Evolutionary conservation across 2,888 invertebrate species (phyloP), one percentile per base, ranked within the genome.

Genomic region (Cephonodes hylas): DNA sequence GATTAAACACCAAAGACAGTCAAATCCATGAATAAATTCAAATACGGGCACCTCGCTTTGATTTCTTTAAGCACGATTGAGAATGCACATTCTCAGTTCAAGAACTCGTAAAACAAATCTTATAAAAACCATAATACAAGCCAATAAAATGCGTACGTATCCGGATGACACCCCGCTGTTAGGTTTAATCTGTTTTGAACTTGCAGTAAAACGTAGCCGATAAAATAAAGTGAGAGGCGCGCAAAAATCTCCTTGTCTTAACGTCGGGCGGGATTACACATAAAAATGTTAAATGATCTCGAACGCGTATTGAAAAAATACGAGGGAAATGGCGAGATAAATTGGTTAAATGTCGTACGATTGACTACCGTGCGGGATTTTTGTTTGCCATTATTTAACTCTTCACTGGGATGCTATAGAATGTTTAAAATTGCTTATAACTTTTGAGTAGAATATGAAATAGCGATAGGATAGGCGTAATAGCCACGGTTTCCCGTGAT

Each of bases 211-310:
- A 83, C 83, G 89, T 84, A 80, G 81, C 78, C 86, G 84, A 88
- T 90, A 90, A 90, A 91, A 90, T 86, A 89, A 90, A 91, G 84
- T 85, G 84, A 84, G 80, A 80, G 81, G 83, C 82, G 84, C 85
- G 82, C 83, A 84, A 87, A 87, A 88, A 88, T 86, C 85, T 84
- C 80, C 84, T 86, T 82, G 85, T 84, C 89, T 88, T 86, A 88
- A 89, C 88, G 85, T 23, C 45, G 75, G 84, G 88, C 85, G 82
- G 88, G 89, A 91, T 91, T 91, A 91, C 89, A 91, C 91, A 91
- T 91, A 91, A 92, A 92, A 91, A 91, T 91, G 91, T 91, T 91
- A 90, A 92, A 91, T 89, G 89, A 86, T 88, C 89, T 85, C 76
- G 88, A 91, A 90, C 89, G 88, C 83, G 87, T 89, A 90, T 91